Base-by-base conservation (phyloP, 2,888 invertebrate species). In the Chloroclysta siterata region DNA sequence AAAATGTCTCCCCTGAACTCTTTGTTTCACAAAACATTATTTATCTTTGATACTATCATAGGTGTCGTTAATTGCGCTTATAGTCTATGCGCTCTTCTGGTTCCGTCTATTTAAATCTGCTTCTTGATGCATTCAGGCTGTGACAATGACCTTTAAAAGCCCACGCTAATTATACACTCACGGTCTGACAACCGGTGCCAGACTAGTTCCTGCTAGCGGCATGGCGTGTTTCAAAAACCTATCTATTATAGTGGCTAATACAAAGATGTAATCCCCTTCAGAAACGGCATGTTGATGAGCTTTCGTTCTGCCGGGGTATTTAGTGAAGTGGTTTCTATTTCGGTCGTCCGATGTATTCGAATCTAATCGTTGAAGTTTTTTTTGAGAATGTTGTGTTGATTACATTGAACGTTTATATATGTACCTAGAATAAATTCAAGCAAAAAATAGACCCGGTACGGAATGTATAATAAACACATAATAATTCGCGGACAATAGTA, bases 81-180 rank as follows among this genome's bases (percentile, higher is more conserved):
- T 17, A 8, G 22, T 63, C 11, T 33, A 14, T 29, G 53, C 46
- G 6, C 14, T 60, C 46, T 52, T 52, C 53, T 63, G 69, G 68
- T 70, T 76, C 68, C 75, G 22, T 54, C 58, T 83, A 84, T 84
- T 87, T 80, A 81, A 83, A 78, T 82, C 80, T 81, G 78, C 81
- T 82, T 82, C 78, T 79, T 75, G 78, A 79, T 81, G 81, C 80
- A 78, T 76, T 80, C 79, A 82, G 82, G 84, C 88, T 86, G 85
- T 81, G 92, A 93, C 92, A 92, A 91, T 93, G 92, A 91, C 90
- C 92, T 91, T 89, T 90, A 79, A 74, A 80, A 83, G 84, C 90
- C 90, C 90, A 90, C 91, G 90, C 91, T 92, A 93, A 92, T 91
- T 90, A 92, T 92, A 92, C 77, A 80, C 82, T 61, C 80, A 79